Evolutionary conservation across 2,797 vertebrate genomes (phyloP).

Genomic region (Artibeus lituratus): DNA sequence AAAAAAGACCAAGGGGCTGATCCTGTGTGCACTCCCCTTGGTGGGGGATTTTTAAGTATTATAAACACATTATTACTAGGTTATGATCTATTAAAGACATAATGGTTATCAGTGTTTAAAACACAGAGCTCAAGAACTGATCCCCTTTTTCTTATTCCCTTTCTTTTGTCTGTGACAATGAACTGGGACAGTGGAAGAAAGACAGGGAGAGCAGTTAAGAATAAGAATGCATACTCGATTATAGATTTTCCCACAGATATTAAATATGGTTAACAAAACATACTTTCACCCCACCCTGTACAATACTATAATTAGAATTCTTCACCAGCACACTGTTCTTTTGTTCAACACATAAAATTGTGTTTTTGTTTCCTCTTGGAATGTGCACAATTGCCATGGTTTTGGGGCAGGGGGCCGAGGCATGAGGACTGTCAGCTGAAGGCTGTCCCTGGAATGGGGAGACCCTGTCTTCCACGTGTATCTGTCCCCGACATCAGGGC

Average conservation of each 20-base stretch:
- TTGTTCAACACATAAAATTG: not conserved
- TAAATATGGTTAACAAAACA: not conserved
- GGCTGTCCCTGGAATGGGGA: not conserved
- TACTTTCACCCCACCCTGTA: not conserved
- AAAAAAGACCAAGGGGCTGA: no score
- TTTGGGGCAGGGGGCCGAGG: not conserved
- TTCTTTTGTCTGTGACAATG: not conserved
- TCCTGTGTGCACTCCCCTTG: not conserved
- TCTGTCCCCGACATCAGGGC: not conserved
- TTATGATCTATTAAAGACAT: not conserved
- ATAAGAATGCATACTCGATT: not conserved
- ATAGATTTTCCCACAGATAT: not conserved
- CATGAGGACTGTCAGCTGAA: no score
- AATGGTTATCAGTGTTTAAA: not conserved
- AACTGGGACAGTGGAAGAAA: not conserved
- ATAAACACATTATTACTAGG: not conserved
- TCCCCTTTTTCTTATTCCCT: not conserved
- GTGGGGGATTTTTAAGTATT: not conserved
- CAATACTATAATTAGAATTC: not conserved
- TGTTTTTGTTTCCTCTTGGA: not conserved
- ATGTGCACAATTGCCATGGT: no score
- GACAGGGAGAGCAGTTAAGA: not conserved
- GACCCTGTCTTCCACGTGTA: not conserved
- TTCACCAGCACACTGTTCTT: not conserved
- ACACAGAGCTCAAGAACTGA: not conserved